phyloP scores from a whole-genome alignment of 2,797 vertebrate genomes.

The Acanthurus tractus region DNA sequence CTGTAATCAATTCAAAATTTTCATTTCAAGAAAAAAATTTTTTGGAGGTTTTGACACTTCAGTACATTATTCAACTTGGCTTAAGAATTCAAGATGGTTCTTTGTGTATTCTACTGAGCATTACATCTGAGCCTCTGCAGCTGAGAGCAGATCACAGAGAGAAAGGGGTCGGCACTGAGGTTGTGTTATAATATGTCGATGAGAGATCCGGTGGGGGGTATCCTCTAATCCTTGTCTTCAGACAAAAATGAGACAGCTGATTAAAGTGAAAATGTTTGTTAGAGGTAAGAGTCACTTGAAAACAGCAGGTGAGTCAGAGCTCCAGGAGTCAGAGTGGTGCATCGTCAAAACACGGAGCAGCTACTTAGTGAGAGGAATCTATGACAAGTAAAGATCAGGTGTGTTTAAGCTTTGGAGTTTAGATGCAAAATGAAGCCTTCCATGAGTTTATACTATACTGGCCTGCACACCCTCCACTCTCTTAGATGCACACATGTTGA shows the following conservation, averaged over 20 bases:
- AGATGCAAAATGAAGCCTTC: slow-evolving; percentile 17
- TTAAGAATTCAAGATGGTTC: slow-evolving; percentile 37
- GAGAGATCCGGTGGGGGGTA: slow-evolving; percentile 44
- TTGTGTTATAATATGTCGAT: slow-evolving; percentile 53
- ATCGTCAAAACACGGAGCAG: slow-evolving; percentile 18
- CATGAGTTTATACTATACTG: slow-evolving; percentile 1
- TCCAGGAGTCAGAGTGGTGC: not conserved
- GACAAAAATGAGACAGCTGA: slow-evolving; percentile 59
- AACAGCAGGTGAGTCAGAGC: slow-evolving; percentile 27
- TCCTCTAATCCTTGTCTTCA: slow-evolving; percentile 56
- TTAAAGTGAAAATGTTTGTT: slow-evolving; percentile 40
- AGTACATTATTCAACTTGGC: slow-evolving; percentile 21
- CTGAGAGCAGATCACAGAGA: slow-evolving; percentile 50
- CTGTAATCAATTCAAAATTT: slow-evolving; percentile 21
- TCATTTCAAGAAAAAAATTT: not conserved
- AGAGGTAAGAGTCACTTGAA: slow-evolving; percentile 49
- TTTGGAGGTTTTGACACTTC: slow-evolving; percentile 9
- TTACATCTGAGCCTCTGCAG: slow-evolving; percentile 55
- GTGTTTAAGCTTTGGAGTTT: slow-evolving; percentile 13
- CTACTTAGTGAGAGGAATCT: slow-evolving; percentile 2
- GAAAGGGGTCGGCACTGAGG: slow-evolving; percentile 8
- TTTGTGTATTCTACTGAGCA: slow-evolving; percentile 53
- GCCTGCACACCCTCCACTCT: not conserved
- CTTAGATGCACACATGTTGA: not conserved
- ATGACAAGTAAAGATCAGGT: slow-evolving; percentile 14